Base-by-base conservation (phyloP, 2,113 vertebrate genomes). In the Eleginops maclovinus region DNA sequence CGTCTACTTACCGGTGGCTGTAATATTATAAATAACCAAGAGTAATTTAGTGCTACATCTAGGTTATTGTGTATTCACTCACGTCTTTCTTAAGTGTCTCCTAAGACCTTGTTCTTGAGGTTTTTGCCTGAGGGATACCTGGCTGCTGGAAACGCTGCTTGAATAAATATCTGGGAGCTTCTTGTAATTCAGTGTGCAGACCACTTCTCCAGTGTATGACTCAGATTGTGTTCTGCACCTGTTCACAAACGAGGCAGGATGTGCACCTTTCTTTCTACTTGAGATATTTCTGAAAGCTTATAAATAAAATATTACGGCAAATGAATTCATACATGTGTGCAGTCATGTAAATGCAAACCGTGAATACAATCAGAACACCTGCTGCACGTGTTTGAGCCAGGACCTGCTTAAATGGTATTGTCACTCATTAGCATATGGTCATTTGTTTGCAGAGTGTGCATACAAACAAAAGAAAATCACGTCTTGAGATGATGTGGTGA, bases 121-220 rank as follows among this genome's bases (percentile, higher is more conserved):
- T 62, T 56, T 61, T 31, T 41, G 46, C 76, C 66, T 51, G 60
- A 62, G 60, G 54, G 50, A 26, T 50, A 67, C 14, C 13, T 47
- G 9, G 3, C 62, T 51, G 51, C 43, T 22, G 58, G 14, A 51
- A 46, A 77, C 8, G 13, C 10, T 43, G 22, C 36, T 69, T 16
- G 50, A 79, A 53, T 83, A 53, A 53, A 69, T 75, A 63, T 78
- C 36, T 58, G 8, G 50, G 28, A 36, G 49, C 49, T 51, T 64
- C 19, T 36, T 78, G 24, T 51, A 69, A 58, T 56, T 28, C 43
- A 63, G 4, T 22, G 17, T 36, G 50, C 28, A 63, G 50, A 10
- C 6, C 0, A 4, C 6, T 4, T 0, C 60, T 41, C 46, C 8
- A 10, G 24, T 26, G 7, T 14, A 44, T n/a, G 43, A 43, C 19